Evolutionary conservation across 2,888 invertebrate genomes (phyloP).

Genomic region (Aspidiotus rigidus): DNA sequence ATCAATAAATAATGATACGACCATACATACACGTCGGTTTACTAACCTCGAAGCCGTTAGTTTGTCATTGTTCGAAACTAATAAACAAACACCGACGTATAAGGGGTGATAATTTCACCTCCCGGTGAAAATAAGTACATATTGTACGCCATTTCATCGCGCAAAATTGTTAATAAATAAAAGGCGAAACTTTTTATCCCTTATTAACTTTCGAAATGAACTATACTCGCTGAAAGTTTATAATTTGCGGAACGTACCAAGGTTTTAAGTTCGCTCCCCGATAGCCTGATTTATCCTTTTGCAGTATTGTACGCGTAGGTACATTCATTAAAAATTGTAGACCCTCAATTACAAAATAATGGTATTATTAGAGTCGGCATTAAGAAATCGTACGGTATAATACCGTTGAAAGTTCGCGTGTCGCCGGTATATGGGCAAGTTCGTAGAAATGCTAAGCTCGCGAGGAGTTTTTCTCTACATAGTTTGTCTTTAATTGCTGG

Average conservation of each 20-base stretch:
- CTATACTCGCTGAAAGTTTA: not conserved
- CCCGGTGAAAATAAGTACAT: no score
- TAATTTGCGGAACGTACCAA: constrained; percentile 14
- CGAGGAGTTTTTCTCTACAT: constrained; percentile 21
- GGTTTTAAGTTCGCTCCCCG: constrained; percentile 24
- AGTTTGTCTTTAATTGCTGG: constrained; percentile 31
- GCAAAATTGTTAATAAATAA: no score
- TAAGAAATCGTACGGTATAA: constrained; percentile 23
- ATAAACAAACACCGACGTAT: no score
- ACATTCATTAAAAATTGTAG: constrained; percentile 25
- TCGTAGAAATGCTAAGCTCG: constrained; percentile 30
- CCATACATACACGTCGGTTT: no score
- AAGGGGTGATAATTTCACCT: no score
- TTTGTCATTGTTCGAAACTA: no score
- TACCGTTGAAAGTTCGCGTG: constrained; percentile 21
- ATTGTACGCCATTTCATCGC: no score
- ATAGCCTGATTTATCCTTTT: constrained; percentile 27
- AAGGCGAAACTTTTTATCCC: no score
- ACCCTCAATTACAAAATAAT: constrained; percentile 28
- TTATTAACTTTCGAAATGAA: no score
- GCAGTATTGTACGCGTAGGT: not conserved
- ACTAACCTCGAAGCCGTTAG: no score
- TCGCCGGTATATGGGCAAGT: constrained; percentile 11
- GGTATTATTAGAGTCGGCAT: constrained; percentile 26
- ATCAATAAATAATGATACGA: no score